These are phyloP conservation scores for Actinernus sp. DNA, from an alignment of 92 coral and sea anemone genomes.

Conservation along the genomic window DNA sequence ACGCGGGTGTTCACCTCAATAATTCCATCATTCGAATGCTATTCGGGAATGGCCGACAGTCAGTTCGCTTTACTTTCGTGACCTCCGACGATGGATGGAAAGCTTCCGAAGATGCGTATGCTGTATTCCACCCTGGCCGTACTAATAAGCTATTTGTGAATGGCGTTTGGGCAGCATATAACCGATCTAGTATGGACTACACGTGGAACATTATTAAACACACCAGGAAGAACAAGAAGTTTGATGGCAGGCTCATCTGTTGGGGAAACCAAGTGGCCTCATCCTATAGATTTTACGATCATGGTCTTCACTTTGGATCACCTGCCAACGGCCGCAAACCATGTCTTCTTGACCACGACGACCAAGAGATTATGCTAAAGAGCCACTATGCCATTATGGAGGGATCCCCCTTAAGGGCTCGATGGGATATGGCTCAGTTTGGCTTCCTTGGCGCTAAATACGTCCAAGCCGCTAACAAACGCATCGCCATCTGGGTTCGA, in stretches of 20 bases:
- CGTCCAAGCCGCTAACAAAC: slow-evolving; percentile 82
- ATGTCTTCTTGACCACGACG: slow-evolving; percentile 88
- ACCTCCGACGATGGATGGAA: slow-evolving; percentile 82
- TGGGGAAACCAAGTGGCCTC: slow-evolving; percentile 87
- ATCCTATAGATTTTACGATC: slow-evolving; percentile 93
- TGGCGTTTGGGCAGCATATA: slow-evolving; percentile 80
- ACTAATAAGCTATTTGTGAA: slow-evolving; percentile 82
- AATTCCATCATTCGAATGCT: slow-evolving; percentile 84
- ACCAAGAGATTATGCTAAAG: slow-evolving; percentile 90
- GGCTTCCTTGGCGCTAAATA: slow-evolving; percentile 92
- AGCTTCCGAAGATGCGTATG: slow-evolving; percentile 97
- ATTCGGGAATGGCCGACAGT: slow-evolving; percentile 89
- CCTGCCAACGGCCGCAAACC: slow-evolving; percentile 90
- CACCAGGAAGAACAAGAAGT: slow-evolving; percentile 67
- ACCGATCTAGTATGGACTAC: slow-evolving; percentile 82
- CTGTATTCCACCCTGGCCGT: slow-evolving; percentile 84
- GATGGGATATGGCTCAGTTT: slow-evolving; percentile 98
- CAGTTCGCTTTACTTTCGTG: slow-evolving; percentile 90
- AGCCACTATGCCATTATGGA: slow-evolving; percentile 93
- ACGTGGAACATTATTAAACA: slow-evolving; percentile 96
- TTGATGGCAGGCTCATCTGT: slow-evolving; percentile 84
- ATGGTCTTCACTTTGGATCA: slow-evolving; percentile 95
- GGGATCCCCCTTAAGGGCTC: slow-evolving; percentile 76
- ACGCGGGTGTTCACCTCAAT: slow-evolving; percentile 94
- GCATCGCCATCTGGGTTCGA: slow-evolving; percentile 98